Percentiles rank a stretch among this genome's conserved stretches.
phyloP scores from a whole-genome alignment of 92 coral and sea anemone genomes.

The Desmophyllum pertusum region DNA sequence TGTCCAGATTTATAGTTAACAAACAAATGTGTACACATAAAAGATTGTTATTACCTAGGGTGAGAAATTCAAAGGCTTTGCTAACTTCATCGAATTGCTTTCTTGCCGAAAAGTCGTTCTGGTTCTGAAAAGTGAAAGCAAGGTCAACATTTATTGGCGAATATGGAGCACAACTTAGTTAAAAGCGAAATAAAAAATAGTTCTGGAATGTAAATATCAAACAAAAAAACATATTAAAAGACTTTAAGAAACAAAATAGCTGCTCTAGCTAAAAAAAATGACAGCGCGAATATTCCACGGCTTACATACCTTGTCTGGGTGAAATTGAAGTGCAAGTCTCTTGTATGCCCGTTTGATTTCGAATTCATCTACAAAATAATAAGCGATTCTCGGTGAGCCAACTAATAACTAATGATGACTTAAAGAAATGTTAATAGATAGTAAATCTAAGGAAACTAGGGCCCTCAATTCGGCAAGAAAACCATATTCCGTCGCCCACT shows the following conservation, averaged over 20 bases:
- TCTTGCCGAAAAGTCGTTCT: constrained; percentile 71
- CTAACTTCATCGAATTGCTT: constrained; percentile 86
- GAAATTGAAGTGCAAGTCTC: constrained; percentile 84
- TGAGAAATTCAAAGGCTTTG: constrained; percentile 77
- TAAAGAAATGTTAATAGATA: neutral
- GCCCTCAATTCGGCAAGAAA: neutral
- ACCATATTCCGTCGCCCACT: constrained; percentile 23
- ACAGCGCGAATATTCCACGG: neutral
- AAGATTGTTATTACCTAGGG: constrained; percentile 62
- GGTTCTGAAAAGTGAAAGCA: constrained; percentile 70
- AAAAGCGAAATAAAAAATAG: neutral
- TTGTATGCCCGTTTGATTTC: constrained; percentile 90
- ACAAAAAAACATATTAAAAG: neutral
- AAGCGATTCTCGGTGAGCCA: constrained; percentile 1
- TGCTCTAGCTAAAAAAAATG: constrained; percentile 23
- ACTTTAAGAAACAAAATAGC: neutral
- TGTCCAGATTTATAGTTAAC: neutral
- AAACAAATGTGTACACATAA: neutral
- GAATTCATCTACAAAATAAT: constrained; percentile 82
- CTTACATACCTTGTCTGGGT: constrained; percentile 85
- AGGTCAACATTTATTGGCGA: neutral
- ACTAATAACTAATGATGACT: neutral
- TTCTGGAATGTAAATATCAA: neutral
- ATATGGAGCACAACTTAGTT: neutral
- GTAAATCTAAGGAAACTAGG: neutral